Percentiles rank a stretch among this genome's conserved stretches.
Conservation (phyloP, 2,113 vertebrate species). For the Cisticola juncidis region DNA sequence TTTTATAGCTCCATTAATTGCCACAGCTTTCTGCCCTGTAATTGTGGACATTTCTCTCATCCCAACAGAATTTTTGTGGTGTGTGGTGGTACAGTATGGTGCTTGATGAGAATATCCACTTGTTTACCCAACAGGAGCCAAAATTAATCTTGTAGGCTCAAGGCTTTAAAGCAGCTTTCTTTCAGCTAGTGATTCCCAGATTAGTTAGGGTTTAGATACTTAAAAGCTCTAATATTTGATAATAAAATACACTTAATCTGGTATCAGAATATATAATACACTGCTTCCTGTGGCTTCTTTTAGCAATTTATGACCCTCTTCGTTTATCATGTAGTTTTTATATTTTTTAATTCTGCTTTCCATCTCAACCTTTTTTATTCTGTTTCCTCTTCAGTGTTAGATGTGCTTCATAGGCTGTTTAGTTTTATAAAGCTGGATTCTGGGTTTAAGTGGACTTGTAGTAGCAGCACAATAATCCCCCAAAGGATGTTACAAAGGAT, state of each 20-base stretch:
- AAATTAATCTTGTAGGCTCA: constrained; percentile 42
- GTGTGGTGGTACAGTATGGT: neutral
- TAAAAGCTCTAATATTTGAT: constrained; percentile 63
- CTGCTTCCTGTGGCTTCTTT: neutral
- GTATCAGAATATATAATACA: neutral
- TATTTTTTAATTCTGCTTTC: neutral
- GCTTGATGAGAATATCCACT: neutral
- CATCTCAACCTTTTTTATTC: neutral
- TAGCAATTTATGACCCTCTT: neutral
- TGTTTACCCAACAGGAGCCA: constrained; percentile 30
- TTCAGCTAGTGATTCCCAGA: constrained; percentile 63
- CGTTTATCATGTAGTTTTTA: neutral
- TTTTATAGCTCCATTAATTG: neutral
- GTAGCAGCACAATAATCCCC: neutral
- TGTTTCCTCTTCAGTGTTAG: neutral
- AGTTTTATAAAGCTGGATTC: neutral
- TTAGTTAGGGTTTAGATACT: constrained; percentile 64
- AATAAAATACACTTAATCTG: constrained; percentile 62
- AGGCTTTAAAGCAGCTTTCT: constrained; percentile 29
- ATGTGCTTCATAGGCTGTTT: neutral
- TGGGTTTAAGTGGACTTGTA: neutral
- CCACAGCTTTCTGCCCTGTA: neutral
- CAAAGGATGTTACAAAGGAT: neutral
- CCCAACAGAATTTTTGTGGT: neutral
- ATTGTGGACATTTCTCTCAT: neutral